Base-by-base conservation (phyloP, 2,888 invertebrate genomes). In the Timandra comae region DNA sequence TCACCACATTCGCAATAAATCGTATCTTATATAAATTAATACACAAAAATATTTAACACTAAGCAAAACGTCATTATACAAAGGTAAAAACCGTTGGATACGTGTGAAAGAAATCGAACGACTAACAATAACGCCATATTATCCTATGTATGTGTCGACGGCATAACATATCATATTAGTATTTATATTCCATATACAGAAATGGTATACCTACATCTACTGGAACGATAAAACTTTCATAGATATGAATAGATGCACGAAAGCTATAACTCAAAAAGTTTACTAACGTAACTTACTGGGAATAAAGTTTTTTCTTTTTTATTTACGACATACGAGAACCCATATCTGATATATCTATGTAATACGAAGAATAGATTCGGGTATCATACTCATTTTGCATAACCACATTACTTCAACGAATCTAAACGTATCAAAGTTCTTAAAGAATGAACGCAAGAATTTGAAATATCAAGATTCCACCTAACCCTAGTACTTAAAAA, bases 41-140 rank as follows among this genome's bases (percentile, higher is more conserved):
- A 4, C 7, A 7, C 9, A 3, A 8, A 22, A 22, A 22, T 8
- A 22, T 8, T 8, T 4, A 4, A 9, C 8, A 4, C 1, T 3
- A 5, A 22, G 9, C 8, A n/a, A 22, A n/a, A 22, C 22, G 9
- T 8, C 22, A 8, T 9, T n/a, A 9, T 22, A 22, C 22, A 4
- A n/a, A 7, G 9, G 9, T 27, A 35, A 25, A 27, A 30, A 26
- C 26, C 69, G 69, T 68, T 61, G 55, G 59, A 61, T 70, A 66
- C 77, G 79, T 75, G 65, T 68, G 60, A 69, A 69, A 61, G 76
- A 56, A 66, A 62, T 60, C 58, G 49, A 52, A 38, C 60, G 63
- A 77, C 80, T 74, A 76, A 72, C 49, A 61, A 41, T 46, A 57
- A 57, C 40, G 50, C 52, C 7, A 65, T 50, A 52, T 52, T 56